These are phyloP conservation scores for Morbakka virulenta DNA, from an alignment of 30 jellyfish, hydroid and myxozoan genomes.

Conservation along the genomic window DNA sequence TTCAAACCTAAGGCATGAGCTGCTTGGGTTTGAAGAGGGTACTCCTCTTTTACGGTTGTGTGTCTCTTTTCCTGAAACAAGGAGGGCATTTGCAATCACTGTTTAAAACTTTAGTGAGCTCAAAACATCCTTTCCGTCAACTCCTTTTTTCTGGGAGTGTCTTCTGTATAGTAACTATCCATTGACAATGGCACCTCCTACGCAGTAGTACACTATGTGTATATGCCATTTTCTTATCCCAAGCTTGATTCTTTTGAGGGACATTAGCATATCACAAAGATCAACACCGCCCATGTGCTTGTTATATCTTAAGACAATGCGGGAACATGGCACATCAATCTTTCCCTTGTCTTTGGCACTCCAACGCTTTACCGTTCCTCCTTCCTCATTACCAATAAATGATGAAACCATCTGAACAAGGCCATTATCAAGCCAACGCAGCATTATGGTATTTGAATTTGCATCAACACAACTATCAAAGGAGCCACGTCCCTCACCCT, in stretches of 20 bases:
- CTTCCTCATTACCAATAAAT: background rate
- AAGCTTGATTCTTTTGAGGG: slow-evolving; percentile 6
- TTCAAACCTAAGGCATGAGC: too few species aligned
- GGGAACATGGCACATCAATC: slow-evolving; percentile 32
- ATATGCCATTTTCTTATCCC: slow-evolving; percentile 17
- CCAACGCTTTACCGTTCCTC: slow-evolving; percentile 29
- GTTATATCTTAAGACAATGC: too few species aligned
- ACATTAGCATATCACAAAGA: slow-evolving; percentile 19
- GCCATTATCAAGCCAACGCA: slow-evolving; percentile 26
- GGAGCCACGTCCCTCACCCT: background rate
- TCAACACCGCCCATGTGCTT: too few species aligned
- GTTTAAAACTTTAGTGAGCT: too few species aligned
- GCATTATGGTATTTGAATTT: slow-evolving; percentile 1
- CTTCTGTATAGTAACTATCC: slow-evolving; percentile 7
- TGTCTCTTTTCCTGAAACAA: too few species aligned
- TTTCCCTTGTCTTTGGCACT: background rate
- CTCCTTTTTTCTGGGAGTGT: slow-evolving; percentile 2
- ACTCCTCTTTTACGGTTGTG: too few species aligned
- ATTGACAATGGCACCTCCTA: too few species aligned
- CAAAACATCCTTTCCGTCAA: too few species aligned
- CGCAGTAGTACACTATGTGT: background rate
- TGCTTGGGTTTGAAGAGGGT: too few species aligned
- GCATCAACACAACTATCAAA: slow-evolving; percentile 2
- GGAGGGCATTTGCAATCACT: too few species aligned
- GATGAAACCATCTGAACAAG: background rate